A percentile compares a stretch with the other conserved stretches of the same genome.
Conservation (phyloP, 2,113 vertebrate genomes). For the Pipa parva region DNA sequence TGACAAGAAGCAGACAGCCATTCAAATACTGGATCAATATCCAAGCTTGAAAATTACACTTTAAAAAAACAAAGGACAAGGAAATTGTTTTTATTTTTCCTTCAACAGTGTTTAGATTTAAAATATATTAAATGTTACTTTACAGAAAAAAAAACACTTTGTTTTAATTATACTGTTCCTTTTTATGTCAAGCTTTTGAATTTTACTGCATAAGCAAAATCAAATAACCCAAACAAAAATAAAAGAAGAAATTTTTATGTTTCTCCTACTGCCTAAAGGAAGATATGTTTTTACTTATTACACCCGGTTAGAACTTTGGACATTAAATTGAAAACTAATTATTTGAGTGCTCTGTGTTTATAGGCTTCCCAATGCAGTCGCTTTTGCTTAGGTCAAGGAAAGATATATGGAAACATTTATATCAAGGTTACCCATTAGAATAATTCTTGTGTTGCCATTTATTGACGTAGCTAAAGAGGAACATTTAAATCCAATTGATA, state of each 20-base stretch:
- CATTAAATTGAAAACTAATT: conserved; percentile 6
- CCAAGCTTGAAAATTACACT: too few relatives aligned
- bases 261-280: not conserved
- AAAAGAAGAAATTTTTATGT: too few relatives aligned
- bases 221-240: not conserved
- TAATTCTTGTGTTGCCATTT: conserved; percentile 15
- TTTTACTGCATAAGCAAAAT: not conserved
- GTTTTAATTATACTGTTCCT: too few relatives aligned
- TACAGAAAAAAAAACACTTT: too few relatives aligned
- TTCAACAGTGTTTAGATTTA: too few relatives aligned
- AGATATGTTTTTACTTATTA: not conserved
- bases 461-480: conserved; percentile 29
- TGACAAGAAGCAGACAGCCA: too few relatives aligned
- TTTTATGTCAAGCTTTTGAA: too few relatives aligned
- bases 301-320: not conserved
- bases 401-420: conserved; percentile 18
- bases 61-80: too few relatives aligned
- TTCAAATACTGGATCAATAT: too few relatives aligned
- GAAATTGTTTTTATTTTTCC: too few relatives aligned
- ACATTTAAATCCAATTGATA: conserved; percentile 29
- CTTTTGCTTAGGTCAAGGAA: conserved; percentile 12
- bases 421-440: conserved; percentile 37
- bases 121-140: too few relatives aligned
- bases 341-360: not conserved
- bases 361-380: not conserved